Percentiles rank a stretch among this genome's conserved stretches.
These are phyloP conservation scores for Hystrix cristata DNA, from an alignment of 2,113 vertebrate genomes.

Conservation along the genomic window DNA sequence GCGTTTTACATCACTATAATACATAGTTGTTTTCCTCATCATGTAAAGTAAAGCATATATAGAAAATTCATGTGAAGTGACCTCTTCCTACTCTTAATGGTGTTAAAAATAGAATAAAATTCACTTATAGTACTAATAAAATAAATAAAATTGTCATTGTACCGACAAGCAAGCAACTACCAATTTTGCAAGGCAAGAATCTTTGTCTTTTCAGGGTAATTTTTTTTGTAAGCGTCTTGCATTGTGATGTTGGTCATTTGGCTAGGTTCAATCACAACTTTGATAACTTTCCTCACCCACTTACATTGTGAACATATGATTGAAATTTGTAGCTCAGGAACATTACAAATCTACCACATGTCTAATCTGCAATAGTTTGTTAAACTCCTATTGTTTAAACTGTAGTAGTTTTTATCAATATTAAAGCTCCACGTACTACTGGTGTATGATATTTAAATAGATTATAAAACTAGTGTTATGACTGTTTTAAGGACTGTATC, in stretches of 20 bases:
- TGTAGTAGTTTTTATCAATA: background rate
- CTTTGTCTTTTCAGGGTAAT: slow-evolving; percentile 6
- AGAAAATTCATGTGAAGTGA: slow-evolving; percentile 2
- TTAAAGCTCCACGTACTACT: background rate
- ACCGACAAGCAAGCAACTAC: background rate
- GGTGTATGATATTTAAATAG: slow-evolving; percentile 18
- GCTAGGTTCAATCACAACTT: background rate
- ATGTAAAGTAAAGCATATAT: slow-evolving; percentile 38
- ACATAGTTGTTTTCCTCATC: background rate
- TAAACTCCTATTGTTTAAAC: background rate
- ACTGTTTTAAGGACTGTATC: background rate
- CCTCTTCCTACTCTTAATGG: slow-evolving; percentile 40
- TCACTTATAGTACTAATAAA: slow-evolving; percentile 59
- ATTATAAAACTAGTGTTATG: slow-evolving; percentile 37
- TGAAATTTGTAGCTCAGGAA: slow-evolving; percentile 47
- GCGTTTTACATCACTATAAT: background rate
- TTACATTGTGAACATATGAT: background rate
- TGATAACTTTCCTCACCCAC: background rate
- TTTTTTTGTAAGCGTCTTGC: background rate
- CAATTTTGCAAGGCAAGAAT: background rate
- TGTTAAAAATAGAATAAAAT: slow-evolving; percentile 58
- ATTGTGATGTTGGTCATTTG: background rate
- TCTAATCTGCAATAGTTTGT: background rate
- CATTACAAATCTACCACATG: background rate
- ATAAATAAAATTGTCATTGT: background rate